Evolutionary conservation across 2,888 invertebrate genomes (phyloP).

Genomic region (Epicampocera succincta): DNA sequence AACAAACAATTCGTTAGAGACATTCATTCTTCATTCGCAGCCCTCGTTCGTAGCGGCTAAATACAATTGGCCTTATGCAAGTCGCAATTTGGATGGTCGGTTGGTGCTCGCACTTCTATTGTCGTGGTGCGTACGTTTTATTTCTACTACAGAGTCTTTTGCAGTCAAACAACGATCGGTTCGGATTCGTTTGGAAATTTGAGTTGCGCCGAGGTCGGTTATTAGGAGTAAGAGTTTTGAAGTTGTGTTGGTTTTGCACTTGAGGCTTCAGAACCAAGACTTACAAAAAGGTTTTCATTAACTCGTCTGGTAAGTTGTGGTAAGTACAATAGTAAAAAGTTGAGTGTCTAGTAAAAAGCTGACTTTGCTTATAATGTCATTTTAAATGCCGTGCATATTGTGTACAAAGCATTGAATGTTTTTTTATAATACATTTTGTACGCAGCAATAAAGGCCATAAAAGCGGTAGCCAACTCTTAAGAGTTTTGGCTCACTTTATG

Average conservation of each 20-base stretch:
- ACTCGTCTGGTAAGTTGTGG: conserved; percentile 34
- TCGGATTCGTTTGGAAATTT: neutral
- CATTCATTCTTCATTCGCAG: neutral
- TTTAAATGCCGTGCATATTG: conserved; percentile 61
- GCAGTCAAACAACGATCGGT: neutral
- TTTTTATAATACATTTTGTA: conserved; percentile 39
- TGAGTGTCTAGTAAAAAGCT: conserved; percentile 51
- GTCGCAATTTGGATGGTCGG: neutral
- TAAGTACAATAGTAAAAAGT: conserved; percentile 35
- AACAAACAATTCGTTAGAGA: neutral
- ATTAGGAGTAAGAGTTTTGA: conserved; percentile 25
- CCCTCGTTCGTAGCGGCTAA: neutral
- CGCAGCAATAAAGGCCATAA: conserved; percentile 1
- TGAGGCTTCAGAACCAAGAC: neutral
- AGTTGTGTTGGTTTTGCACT: neutral
- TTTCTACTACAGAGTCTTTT: conserved; percentile 1
- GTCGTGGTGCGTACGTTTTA: conserved; percentile 1
- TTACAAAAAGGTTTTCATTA: conserved; percentile 6
- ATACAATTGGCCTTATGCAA: neutral
- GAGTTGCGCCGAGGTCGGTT: neutral
- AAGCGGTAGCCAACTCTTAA: conserved; percentile 7
- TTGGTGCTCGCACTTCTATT: neutral
- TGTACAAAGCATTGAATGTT: conserved; percentile 57
- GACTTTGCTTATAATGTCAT: conserved; percentile 30
- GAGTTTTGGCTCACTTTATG: conserved; percentile 27